These are phyloP conservation scores for Ophioderma brevispina DNA, from an alignment of 35 echinoderm and acorn worm genomes.

Conservation along the genomic window DNA sequence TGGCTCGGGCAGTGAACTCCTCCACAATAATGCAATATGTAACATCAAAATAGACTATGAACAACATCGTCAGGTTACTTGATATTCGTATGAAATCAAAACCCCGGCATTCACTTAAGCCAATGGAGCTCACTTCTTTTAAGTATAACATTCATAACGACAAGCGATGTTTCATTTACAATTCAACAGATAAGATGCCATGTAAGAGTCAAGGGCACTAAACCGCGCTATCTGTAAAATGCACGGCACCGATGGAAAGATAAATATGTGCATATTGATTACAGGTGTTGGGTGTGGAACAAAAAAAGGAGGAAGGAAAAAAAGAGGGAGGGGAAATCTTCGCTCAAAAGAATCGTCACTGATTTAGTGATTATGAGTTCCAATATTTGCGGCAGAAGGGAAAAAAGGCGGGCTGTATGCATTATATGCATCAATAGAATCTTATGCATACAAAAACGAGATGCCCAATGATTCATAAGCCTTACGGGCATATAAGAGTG, in stretches of 20 bases:
- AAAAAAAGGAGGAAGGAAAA: background rate
- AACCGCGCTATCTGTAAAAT: background rate
- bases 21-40: background rate
- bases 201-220: background rate
- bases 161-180: background rate
- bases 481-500: background rate
- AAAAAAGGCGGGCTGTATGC: too few relatives aligned
- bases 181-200: background rate
- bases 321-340: background rate
- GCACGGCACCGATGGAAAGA: background rate
- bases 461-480: background rate
- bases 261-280: conserved; percentile 3
- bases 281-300: background rate
- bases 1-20: background rate
- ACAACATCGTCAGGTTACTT: background rate
- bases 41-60: background rate
- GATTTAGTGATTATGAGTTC: background rate
- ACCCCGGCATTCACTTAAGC: background rate
- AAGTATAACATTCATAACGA: background rate
- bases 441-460: background rate
- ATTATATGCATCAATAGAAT: background rate
- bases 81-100: background rate
- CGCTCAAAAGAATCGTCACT: background rate
- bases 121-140: background rate
- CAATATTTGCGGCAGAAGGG: too few relatives aligned